Evolutionary conservation across 1,140 invertebrate species (phyloP).

Genomic region (Pseudobourletiella spinata): DNA sequence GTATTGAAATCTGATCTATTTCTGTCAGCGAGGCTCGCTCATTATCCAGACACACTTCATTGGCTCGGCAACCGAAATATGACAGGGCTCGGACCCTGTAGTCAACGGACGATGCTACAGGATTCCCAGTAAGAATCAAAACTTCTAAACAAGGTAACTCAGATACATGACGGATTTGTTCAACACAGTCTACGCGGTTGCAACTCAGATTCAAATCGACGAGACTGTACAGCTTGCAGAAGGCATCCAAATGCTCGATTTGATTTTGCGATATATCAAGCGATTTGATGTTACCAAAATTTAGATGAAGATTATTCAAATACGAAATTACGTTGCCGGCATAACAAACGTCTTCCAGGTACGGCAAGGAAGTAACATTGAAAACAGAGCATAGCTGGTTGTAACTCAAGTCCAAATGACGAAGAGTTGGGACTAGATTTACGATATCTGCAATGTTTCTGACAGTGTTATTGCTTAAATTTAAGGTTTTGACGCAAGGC

Average conservation of each 20-base stretch:
- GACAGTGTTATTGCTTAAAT: slow-evolving; percentile 27
- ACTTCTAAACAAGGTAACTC: slow-evolving; percentile 76
- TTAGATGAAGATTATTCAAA: slow-evolving; percentile 62
- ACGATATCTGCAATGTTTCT: slow-evolving; percentile 31
- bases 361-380: slow-evolving; percentile 66
- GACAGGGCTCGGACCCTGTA: slow-evolving; percentile 83
- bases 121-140: slow-evolving; percentile 76
- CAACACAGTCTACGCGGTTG: slow-evolving; percentile 69
- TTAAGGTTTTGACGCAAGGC: slow-evolving; percentile 17
- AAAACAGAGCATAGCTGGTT: slow-evolving; percentile 39
- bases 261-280: slow-evolving; percentile 82
- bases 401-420: slow-evolving; percentile 30
- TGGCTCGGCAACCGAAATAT: slow-evolving; percentile 64
- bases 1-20: slow-evolving; percentile 77
- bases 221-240: slow-evolving; percentile 74
- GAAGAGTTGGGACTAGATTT: slow-evolving; percentile 28
- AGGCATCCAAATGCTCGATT: slow-evolving; percentile 61
- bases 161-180: slow-evolving; percentile 69
- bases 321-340: slow-evolving; percentile 60
- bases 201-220: slow-evolving; percentile 75
- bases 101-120: slow-evolving; percentile 73
- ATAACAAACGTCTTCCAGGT: slow-evolving; percentile 63
- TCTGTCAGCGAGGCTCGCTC: slow-evolving; percentile 77
- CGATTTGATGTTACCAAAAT: slow-evolving; percentile 76
- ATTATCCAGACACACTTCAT: slow-evolving; percentile 73